phyloP scores from a whole-genome alignment of 2,888 invertebrate species.

The Troides oblongomaculatus region DNA sequence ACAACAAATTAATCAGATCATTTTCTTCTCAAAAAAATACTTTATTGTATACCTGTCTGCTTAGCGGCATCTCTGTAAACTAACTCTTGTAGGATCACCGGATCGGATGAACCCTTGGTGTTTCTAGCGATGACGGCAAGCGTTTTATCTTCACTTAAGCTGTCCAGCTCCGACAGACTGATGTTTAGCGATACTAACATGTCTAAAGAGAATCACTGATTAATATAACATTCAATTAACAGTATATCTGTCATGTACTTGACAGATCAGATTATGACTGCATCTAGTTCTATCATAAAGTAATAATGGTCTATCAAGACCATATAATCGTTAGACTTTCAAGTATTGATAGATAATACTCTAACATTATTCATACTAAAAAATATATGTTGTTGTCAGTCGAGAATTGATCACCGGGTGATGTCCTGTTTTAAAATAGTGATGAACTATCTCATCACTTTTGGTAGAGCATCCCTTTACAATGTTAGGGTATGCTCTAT shows the following conservation, averaged over 20 bases:
- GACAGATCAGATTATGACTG: too few relatives aligned
- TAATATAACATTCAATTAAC: too few relatives aligned
- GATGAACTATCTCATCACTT: too few relatives aligned
- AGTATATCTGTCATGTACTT: too few relatives aligned
- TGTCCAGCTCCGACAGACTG: slow-evolving; percentile 59
- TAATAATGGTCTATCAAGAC: neutral
- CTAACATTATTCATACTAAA: too few relatives aligned
- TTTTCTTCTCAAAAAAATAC: too few relatives aligned
- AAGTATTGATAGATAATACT: neutral
- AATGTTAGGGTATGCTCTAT: too few relatives aligned
- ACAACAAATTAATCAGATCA: neutral
- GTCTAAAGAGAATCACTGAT: slow-evolving; percentile 41
- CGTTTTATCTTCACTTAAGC: slow-evolving; percentile 56
- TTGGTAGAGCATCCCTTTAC: too few relatives aligned
- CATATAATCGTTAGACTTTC: neutral
- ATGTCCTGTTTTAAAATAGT: too few relatives aligned
- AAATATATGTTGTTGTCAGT: too few relatives aligned
- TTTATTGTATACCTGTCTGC: slow-evolving; percentile 52
- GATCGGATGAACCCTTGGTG: slow-evolving; percentile 68
- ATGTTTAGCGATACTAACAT: slow-evolving; percentile 66
- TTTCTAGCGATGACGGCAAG: slow-evolving; percentile 65
- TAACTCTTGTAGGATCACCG: slow-evolving; percentile 59
- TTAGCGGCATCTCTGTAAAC: slow-evolving; percentile 66
- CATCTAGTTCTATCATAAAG: neutral
- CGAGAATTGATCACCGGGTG: too few relatives aligned